Evolutionary conservation across 1,140 invertebrate species (phyloP), one percentile per base, ranked within the genome.

Genomic region (Habropoda laboriosa): DNA sequence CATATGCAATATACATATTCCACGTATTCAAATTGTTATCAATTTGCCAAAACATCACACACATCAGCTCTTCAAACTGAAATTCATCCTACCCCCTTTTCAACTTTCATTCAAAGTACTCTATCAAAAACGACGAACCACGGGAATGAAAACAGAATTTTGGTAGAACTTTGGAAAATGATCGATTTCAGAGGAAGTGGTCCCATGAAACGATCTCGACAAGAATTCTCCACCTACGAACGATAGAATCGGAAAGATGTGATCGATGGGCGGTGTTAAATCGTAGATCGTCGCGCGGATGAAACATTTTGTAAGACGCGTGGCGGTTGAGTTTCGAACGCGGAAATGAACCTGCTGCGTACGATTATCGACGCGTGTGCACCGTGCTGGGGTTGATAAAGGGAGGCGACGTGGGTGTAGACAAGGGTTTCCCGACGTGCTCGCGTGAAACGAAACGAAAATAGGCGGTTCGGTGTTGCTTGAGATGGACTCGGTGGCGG

Each of bases 401-500:
- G 21, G n/a, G 13, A 16, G 40, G 12, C 30, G 18, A 0, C 63
- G 21, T 45, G 42, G 57, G 38, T n/a, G n/a, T n/a, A 76, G 58
- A 30, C 21, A 32, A 47, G 10, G 32, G n/a, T 51, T 60, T 49
- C 47, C 13, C 58, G 64, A 67, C 42, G 53, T 18, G 30, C 12
- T 57, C 51, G 68, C n/a, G 51, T 38, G 27, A 30, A 57, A 71
- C 81, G 81, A 83, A 83, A 74, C 67, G 66, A 78, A 78, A 47
- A 86, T 85, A 79, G 87, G 83, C 79, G 88, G 83, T 35, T 83
- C 87, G 83, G 89, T 88, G 68, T 81, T 90, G 35, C 85, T 90
- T 80, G 89, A 92, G 61, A 93, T 93, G 92, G 92, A 93, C 85
- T 92, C 92, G 68, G 91, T 92, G 35, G 91, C 92, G 21, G 92